Conservation (phyloP, 2,113 vertebrate genomes). For the Hoplias malabaricus region DNA sequence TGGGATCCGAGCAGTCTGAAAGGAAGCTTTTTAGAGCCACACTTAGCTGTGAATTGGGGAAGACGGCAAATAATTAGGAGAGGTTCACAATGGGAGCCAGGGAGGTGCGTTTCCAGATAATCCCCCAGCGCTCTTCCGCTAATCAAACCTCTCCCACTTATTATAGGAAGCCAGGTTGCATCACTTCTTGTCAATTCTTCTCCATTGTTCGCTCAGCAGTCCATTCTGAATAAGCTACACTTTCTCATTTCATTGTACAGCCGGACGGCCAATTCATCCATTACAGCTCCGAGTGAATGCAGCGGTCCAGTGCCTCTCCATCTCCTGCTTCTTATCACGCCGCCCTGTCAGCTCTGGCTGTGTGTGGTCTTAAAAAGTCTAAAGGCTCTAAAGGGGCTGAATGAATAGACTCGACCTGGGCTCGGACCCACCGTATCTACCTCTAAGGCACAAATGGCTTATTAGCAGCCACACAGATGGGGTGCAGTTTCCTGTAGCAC, state of each 20-base stretch:
- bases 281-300: not conserved
- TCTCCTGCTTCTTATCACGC: conserved; percentile 1
- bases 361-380: too few relatives aligned
- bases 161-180: not conserved
- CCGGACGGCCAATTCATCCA: not conserved
- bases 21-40: not conserved
- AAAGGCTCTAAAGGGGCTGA: not conserved
- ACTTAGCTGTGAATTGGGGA: not conserved
- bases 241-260: conserved; percentile 4
- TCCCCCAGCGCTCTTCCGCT: not conserved
- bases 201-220: not conserved
- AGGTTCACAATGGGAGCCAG: not conserved
- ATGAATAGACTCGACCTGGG: not conserved
- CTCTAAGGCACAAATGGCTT: not conserved
- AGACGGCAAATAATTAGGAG: conserved; percentile 6
- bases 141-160: not conserved
- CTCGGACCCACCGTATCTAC: not conserved
- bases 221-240: not conserved
- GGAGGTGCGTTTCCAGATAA: not conserved
- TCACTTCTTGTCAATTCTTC: not conserved
- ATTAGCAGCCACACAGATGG: not conserved
- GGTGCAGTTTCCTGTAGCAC: not conserved
- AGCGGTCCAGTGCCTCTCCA: not conserved
- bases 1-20: not conserved
- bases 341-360: not conserved